These are phyloP conservation scores for Zeus faber DNA, from an alignment of 2,113 vertebrate species.

Conservation along the genomic window DNA sequence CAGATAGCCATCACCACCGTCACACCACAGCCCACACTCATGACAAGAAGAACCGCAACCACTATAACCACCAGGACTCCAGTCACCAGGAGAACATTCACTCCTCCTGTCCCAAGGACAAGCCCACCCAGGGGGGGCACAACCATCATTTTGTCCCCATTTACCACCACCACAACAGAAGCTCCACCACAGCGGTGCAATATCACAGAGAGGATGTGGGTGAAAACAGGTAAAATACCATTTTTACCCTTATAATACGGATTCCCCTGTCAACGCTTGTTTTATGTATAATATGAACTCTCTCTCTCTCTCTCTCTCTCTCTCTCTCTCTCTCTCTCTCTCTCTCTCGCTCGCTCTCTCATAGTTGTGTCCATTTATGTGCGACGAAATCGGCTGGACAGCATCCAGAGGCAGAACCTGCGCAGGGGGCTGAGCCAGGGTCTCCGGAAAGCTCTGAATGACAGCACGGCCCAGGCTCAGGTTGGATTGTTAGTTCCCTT, in stretches of 20 bases:
- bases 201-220: slow-evolving; percentile 85
- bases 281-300: no score
- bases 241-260: not conserved
- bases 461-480: slow-evolving; percentile 79
- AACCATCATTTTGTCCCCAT: slow-evolving; percentile 65
- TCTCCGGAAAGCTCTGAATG: slow-evolving; percentile 86
- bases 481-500: slow-evolving; percentile 63
- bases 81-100: slow-evolving; percentile 55
- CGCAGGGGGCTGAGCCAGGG: slow-evolving; percentile 85
- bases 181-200: slow-evolving; percentile 83
- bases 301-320: not conserved
- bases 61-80: slow-evolving; percentile 60
- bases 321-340: slow-evolving; percentile 7
- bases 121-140: slow-evolving; percentile 62
- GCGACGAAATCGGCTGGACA: slow-evolving; percentile 81
- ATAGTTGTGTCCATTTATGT: slow-evolving; percentile 89
- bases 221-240: slow-evolving; percentile 87
- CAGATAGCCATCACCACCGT: slow-evolving; percentile 40
- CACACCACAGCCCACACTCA: slow-evolving; percentile 61
- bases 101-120: slow-evolving; percentile 73
- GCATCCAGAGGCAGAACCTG: slow-evolving; percentile 82
- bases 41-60: slow-evolving; percentile 68
- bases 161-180: slow-evolving; percentile 77
- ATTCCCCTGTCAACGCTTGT: not conserved
- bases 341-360: slow-evolving; percentile 29